phyloP scores from a whole-genome alignment of 2,113 vertebrate species.

The Sisor rabdophorus region DNA sequence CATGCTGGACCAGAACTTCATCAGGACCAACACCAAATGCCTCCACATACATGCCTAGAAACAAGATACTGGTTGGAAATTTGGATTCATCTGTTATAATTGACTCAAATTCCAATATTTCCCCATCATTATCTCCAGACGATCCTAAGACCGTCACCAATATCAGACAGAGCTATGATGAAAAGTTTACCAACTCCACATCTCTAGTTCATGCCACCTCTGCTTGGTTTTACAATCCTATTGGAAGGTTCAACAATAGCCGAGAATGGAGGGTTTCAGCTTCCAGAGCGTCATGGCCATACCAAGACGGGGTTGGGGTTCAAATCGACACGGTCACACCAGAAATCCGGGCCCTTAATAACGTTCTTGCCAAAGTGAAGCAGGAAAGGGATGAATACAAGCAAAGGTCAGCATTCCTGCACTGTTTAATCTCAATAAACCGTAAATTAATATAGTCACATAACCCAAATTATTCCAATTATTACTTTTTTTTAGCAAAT shows the following conservation, averaged over 20 bases:
- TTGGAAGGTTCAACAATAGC: constrained; percentile 64
- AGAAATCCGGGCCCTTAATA: constrained; percentile 75
- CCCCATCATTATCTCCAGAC: constrained; percentile 50
- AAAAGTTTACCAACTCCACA: constrained; percentile 26
- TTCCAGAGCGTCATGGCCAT: constrained; percentile 66
- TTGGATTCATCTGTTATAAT: constrained; percentile 32
- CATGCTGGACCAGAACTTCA: constrained; percentile 57
- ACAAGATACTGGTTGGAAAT: constrained; percentile 35
- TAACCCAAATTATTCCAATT: not conserved
- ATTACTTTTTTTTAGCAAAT: not conserved
- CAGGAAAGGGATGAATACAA: constrained; percentile 74
- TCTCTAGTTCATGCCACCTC: constrained; percentile 70
- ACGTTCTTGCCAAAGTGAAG: constrained; percentile 76
- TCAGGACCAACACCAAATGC: constrained; percentile 61
- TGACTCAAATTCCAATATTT: constrained; percentile 64
- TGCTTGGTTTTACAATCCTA: constrained; percentile 79
- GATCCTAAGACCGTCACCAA: constrained; percentile 40
- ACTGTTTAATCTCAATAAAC: not conserved
- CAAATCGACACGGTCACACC: constrained; percentile 79
- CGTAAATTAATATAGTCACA: not conserved
- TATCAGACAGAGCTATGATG: constrained; percentile 55
- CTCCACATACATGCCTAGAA: constrained; percentile 47
- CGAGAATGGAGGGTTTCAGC: constrained; percentile 69
- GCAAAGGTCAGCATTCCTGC: constrained; percentile 60
- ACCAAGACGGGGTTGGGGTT: constrained; percentile 71